phyloP scores from a whole-genome alignment of 2,888 invertebrate species.

The Griposia aprilina region DNA sequence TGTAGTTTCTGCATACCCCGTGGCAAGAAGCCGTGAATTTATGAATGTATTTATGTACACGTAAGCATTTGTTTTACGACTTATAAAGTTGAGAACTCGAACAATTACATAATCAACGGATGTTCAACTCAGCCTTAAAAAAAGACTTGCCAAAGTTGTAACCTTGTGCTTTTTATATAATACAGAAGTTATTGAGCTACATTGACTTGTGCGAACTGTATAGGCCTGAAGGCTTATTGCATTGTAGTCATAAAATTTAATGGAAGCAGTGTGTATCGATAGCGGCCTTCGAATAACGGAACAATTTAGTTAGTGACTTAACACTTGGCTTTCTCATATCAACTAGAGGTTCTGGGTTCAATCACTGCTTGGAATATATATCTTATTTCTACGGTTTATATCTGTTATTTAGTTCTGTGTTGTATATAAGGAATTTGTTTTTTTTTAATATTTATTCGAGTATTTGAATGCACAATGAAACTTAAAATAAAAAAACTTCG shows the following conservation, averaged over 20 bases:
- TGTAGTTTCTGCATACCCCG: too few species aligned
- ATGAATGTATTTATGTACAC: neutral
- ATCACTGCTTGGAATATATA: neutral
- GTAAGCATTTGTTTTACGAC: conserved; percentile 19
- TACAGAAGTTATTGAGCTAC: conserved; percentile 2
- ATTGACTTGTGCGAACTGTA: neutral
- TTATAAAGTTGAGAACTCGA: conserved; percentile 29
- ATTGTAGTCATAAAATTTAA: neutral
- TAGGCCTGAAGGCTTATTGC: neutral
- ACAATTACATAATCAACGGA: conserved; percentile 39
- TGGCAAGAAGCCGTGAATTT: too few species aligned
- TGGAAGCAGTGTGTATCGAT: neutral
- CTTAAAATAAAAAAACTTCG: neutral
- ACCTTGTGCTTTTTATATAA: conserved; percentile 18
- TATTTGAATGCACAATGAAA: too few species aligned
- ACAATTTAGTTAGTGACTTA: neutral
- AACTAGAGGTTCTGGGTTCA: neutral
- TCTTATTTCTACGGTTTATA: neutral
- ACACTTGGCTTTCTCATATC: neutral
- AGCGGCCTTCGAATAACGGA: neutral
- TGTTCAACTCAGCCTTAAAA: conserved; percentile 13
- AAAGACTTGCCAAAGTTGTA: conserved; percentile 15
- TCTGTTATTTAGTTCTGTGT: neutral
- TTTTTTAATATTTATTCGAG: neutral
- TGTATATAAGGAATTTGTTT: neutral